Base-by-base conservation (phyloP, 2,797 vertebrate genomes). In the Paedocypris micromegethes region DNA sequence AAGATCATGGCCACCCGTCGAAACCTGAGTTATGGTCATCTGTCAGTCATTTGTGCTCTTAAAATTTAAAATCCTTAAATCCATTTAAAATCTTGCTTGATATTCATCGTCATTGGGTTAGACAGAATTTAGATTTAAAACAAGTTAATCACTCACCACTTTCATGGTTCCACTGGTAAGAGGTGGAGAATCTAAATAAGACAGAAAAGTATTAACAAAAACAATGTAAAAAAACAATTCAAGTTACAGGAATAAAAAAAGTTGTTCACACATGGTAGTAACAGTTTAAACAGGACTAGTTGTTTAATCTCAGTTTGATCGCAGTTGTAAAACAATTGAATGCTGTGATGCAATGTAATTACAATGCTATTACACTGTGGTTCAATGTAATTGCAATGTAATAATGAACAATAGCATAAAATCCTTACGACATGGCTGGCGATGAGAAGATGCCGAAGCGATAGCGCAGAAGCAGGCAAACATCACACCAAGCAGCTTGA, bases 391-490 rank as follows among this genome's bases (percentile, higher is more conserved):
- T 23, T 23, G 23, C 23, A 23, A 23, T 23, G 23, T 23, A 58
- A 53, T 23, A 49, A 49, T 41, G 44, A 8, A 41, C 9, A 42
- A 43, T n/a, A 59, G 9, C 6, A 2, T 23, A 23, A 8, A 23
- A 9, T 0, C 68, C 89, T 87, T 88, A 90, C 89, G 86, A 62
- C 89, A 90, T 54, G 84, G 84, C 3, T 86, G 82, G n/a, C 84
- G 88, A 58, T 83, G 40, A 82, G 6, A 84, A 4, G 77, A 74
- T 80, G 84, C 88, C 71, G 72, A 66, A 51, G 62, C 75, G 60
- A 77, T 70, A 64, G 79, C 78, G 37, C 85, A 83, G 81, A 87
- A 63, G 81, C 86, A 86, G 69, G 72, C 64, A 72, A 77, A 64
- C 23, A 66, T 72, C 58, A 77, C 61, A 65, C 66, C 77, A 63